Base-by-base conservation (phyloP, 2,888 invertebrate species). In the Monopis laevigella region DNA sequence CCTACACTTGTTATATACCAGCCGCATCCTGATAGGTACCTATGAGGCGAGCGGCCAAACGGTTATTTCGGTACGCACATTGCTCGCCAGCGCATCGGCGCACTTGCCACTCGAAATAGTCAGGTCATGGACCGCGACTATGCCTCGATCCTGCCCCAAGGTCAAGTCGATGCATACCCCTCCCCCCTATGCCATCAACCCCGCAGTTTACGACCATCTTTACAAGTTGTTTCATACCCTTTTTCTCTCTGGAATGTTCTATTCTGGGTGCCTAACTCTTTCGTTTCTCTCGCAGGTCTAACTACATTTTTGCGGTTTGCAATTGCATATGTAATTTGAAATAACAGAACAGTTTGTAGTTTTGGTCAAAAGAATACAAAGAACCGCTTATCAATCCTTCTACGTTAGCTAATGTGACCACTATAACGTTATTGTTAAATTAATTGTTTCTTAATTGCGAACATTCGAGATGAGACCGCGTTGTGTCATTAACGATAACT, bases 1-100 rank as follows among this genome's bases (percentile, higher is more conserved):
- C 6, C 8, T 21, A 21, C 8, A 7, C 5, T 32, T 32, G 17
- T 32, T 32, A 32, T 32, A n/a, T 14, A 32, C 32, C 10, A 21
- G 62, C 58, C 57, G 62, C 65, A 70, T 72, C 70, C 72, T 73
- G 69, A 58, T 48, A 54, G 59, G 59, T 65, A 58, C 65, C 62
- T n/a, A n/a, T n/a, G n/a, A n/a, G 59, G 61, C 60, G 60, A 52
- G 51, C 57, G 56, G 54, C 64, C 61, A 58, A 64, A 66, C 67
- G 67, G 73, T 74, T 80, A 80, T 80, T 80, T 78, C 75, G 74
- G 80, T 78, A 80, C 77, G 78, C 80, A 77, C 77, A 80, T 78
- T 80, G 48, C 45, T 45, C 43, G 67, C 73, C 73, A 62, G 71
- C 66, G 55, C 53, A 50, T 52, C 57, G 71, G 16, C 35, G 73